Evolutionary conservation across 2,113 vertebrate species (phyloP).

Genomic region (Thamnophis sirtalis): DNA sequence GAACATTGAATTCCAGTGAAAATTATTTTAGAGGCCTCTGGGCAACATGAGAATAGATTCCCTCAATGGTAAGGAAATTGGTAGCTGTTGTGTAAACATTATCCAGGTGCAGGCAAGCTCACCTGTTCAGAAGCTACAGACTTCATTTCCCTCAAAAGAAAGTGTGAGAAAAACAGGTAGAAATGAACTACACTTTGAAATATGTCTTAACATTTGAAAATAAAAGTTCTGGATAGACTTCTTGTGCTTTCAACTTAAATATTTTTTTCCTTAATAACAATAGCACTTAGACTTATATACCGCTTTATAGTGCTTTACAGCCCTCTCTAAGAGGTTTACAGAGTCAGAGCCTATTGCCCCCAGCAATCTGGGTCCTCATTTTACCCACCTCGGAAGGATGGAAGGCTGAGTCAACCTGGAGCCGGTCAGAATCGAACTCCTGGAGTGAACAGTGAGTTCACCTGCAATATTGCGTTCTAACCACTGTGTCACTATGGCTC

Average conservation of each 20-base stretch:
- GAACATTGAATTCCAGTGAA: not conserved
- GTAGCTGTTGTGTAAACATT: not conserved
- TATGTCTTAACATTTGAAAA: not conserved
- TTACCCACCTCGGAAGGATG: too few relatives aligned
- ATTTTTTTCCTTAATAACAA: not conserved
- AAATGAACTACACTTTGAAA: not conserved
- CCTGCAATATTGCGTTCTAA: too few relatives aligned
- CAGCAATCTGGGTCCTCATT: too few relatives aligned
- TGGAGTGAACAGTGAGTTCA: too few relatives aligned
- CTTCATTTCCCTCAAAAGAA: not conserved
- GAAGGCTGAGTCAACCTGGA: too few relatives aligned
- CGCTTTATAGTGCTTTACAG: too few relatives aligned
- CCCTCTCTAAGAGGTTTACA: too few relatives aligned
- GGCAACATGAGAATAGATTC: not conserved
- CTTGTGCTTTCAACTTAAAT: not conserved
- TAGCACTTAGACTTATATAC: too few relatives aligned
- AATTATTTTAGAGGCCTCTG: not conserved
- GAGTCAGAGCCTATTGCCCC: too few relatives aligned
- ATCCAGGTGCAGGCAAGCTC: not conserved
- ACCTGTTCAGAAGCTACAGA: not conserved
- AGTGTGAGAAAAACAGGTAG: not conserved
- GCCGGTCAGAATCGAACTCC: too few relatives aligned
- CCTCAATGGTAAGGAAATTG: not conserved
- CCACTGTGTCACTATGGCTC: too few relatives aligned
- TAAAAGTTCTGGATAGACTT: not conserved